phyloP scores from a whole-genome alignment of 1,140 invertebrate genomes.

The Eciton burchellii region DNA sequence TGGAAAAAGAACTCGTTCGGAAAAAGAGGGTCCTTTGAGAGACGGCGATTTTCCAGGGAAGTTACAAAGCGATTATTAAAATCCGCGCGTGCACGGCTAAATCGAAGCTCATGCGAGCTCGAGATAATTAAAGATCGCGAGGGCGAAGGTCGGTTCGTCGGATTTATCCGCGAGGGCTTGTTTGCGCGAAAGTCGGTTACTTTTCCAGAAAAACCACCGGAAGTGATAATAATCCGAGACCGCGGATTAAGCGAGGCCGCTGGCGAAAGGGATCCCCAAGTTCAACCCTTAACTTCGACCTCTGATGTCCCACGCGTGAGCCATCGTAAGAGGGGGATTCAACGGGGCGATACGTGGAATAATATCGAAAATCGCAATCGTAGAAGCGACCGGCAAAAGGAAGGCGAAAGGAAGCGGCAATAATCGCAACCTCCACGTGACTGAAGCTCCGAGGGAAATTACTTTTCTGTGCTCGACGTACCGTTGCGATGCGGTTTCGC shows the following conservation, averaged over 20 bases:
- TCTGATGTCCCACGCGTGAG: not conserved
- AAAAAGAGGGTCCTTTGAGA: not conserved
- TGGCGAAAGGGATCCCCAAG: conserved; percentile 11
- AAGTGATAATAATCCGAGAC: conserved; percentile 37
- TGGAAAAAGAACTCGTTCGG: conserved; percentile 8
- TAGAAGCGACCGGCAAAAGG: conserved; percentile 20
- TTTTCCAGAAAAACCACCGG: not conserved
- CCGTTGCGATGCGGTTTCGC: conserved; percentile 43
- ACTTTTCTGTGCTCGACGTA: conserved; percentile 29
- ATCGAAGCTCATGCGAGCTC: not conserved
- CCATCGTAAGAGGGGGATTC: conserved; percentile 1
- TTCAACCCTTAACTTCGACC: conserved; percentile 23
- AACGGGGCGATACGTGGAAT: conserved; percentile 1
- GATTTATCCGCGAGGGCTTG: conserved; percentile 18
- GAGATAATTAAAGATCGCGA: conserved; percentile 27
- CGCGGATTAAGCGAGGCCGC: conserved; percentile 17
- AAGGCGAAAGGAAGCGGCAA: conserved; percentile 26
- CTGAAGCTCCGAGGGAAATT: conserved; percentile 47
- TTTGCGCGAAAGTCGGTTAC: no score
- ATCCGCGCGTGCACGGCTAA: not conserved
- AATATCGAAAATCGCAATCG: conserved; percentile 40
- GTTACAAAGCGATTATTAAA: conserved; percentile 19
- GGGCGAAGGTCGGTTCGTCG: conserved; percentile 15
- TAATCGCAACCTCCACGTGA: conserved; percentile 21
- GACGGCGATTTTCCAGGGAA: not conserved